phyloP scores from a whole-genome alignment of 2,113 vertebrate species.

The Myotis brandtii region DNA sequence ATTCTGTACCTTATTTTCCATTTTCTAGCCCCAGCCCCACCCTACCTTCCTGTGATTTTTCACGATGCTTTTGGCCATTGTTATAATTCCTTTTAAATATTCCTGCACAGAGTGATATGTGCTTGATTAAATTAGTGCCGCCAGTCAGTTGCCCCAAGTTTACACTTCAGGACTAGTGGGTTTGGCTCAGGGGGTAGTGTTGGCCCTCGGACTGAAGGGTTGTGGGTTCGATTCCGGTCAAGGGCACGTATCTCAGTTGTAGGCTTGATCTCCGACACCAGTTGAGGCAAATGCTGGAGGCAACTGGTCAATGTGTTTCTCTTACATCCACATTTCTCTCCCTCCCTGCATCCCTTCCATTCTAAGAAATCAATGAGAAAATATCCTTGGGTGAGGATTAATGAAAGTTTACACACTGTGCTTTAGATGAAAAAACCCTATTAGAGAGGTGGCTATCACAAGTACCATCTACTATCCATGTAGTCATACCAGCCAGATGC shows the following conservation, averaged over 20 bases:
- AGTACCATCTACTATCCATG: background rate
- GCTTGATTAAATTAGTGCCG: background rate
- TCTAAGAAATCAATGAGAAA: no score
- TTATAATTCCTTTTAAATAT: background rate
- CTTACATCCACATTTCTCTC: no score
- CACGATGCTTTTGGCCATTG: background rate
- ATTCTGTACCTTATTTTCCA: background rate
- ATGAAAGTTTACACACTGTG: background rate
- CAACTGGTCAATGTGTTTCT: no score
- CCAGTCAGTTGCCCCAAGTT: background rate
- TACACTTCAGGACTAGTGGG: no score
- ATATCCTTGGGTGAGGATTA: no score
- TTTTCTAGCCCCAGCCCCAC: background rate
- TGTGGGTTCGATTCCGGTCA: no score
- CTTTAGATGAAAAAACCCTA: background rate
- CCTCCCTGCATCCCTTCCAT: no score
- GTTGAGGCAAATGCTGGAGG: no score
- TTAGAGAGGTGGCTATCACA: background rate
- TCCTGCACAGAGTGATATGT: background rate
- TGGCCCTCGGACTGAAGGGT: no score
- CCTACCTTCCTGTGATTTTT: background rate
- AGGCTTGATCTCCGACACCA: no score
- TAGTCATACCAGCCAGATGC: background rate
- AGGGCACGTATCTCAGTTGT: no score
- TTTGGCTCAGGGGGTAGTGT: no score